These are phyloP conservation scores for Urocitellus parryii DNA, from an alignment of 2,113 vertebrate species.

Conservation along the genomic window DNA sequence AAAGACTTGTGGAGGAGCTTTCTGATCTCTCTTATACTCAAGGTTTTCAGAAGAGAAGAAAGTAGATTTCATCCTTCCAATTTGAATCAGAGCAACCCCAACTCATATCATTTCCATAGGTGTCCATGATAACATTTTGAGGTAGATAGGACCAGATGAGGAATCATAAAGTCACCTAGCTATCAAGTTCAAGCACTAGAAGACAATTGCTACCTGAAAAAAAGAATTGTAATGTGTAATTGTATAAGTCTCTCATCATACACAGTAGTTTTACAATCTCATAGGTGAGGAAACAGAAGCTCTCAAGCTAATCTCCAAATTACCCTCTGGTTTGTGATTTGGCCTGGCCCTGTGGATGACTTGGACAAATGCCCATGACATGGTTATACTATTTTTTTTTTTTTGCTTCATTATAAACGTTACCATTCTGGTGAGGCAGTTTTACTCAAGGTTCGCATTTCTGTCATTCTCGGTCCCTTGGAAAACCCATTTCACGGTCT, in stretches of 20 bases:
- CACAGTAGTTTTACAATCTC: neutral
- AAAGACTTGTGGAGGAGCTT: neutral
- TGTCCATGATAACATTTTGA: neutral
- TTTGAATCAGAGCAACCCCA: neutral
- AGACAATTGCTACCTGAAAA: neutral
- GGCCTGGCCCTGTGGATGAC: neutral
- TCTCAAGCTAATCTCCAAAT: neutral
- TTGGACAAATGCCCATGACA: neutral
- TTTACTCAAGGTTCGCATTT: neutral
- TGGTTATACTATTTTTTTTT: neutral
- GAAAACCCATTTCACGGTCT: constrained; percentile 76
- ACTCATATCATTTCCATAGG: neutral
- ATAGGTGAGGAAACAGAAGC: neutral
- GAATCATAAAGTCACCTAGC: neutral
- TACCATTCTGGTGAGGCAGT: constrained; percentile 34
- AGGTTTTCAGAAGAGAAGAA: neutral
- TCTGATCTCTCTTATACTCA: neutral
- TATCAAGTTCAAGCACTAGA: neutral
- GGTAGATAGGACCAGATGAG: neutral
- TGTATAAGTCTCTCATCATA: neutral
- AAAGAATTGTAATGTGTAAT: neutral
- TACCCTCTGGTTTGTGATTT: neutral
- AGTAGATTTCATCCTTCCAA: neutral
- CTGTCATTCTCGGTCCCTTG: constrained; percentile 68
- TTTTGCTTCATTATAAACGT: constrained; percentile 6